Evolutionary conservation across 2,113 vertebrate genomes (phyloP).

Genomic region (Climacteris rufus): DNA sequence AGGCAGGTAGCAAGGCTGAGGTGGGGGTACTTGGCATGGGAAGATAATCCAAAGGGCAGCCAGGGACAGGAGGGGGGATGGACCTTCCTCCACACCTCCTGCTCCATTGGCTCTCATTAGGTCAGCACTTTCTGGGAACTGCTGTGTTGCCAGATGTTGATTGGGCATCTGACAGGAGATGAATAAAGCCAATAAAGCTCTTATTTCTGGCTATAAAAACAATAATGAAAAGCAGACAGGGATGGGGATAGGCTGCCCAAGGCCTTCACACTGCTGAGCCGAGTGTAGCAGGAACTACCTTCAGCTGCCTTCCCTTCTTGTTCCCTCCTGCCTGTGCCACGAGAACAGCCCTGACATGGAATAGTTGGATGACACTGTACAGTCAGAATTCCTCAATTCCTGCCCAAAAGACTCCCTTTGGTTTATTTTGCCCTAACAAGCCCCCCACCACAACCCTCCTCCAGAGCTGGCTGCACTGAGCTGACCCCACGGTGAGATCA

Average conservation of each 20-base stretch:
- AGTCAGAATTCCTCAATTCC: background rate
- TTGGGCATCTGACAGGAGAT: background rate
- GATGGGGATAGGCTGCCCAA: background rate
- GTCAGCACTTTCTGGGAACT: constrained; percentile 37
- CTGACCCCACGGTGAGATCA: background rate
- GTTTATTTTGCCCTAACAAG: background rate
- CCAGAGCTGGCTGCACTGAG: background rate
- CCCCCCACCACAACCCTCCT: background rate
- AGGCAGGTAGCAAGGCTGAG: background rate
- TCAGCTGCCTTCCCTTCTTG: background rate
- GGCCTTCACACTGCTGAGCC: background rate
- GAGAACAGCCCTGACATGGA: background rate
- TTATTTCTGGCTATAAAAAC: constrained; percentile 55
- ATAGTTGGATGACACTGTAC: background rate
- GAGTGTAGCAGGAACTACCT: background rate
- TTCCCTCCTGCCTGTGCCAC: background rate
- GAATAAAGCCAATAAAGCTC: constrained; percentile 42
- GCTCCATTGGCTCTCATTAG: background rate
- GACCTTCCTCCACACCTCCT: background rate
- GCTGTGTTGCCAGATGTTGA: constrained; percentile 18
- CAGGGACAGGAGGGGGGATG: background rate
- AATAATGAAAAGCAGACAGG: constrained; percentile 5
- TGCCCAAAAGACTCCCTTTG: background rate
- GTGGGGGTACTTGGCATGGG: background rate
- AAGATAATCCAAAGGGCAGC: background rate